phyloP scores from a whole-genome alignment of 2,888 invertebrate species.

The Drosophila nr. medialis region DNA sequence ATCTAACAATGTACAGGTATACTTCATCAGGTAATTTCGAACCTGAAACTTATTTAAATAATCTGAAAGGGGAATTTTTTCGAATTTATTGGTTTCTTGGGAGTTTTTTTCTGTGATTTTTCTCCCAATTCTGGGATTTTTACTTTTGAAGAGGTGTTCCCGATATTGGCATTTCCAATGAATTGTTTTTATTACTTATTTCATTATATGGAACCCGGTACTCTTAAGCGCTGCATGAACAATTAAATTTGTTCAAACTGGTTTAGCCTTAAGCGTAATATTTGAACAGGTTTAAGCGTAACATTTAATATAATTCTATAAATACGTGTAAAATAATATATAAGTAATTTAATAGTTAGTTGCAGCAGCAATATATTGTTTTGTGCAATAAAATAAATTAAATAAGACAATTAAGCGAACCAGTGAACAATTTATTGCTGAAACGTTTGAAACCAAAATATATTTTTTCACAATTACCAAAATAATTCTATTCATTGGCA shows the following conservation, averaged over 20 bases:
- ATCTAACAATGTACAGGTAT: neutral
- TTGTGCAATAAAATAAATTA: neutral
- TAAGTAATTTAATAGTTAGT: neutral
- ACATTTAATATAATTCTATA: too few species aligned
- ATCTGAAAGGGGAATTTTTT: neutral
- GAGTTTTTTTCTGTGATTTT: neutral
- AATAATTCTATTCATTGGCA: neutral
- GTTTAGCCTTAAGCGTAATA: too few species aligned
- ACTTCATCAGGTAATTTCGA: neutral
- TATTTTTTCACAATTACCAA: neutral
- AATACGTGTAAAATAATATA: neutral
- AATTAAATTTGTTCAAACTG: constrained; percentile 9
- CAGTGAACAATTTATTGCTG: neutral
- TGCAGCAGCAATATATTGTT: neutral
- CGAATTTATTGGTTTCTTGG: neutral
- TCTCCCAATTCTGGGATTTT: neutral
- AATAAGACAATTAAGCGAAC: neutral
- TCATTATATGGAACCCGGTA: constrained; percentile 5
- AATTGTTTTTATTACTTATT: constrained; percentile 18
- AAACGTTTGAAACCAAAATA: neutral
- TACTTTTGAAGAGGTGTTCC: constrained; percentile 5
- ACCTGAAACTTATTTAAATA: neutral
- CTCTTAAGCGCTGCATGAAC: constrained; percentile 11
- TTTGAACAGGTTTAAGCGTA: too few species aligned
- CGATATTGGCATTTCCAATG: constrained; percentile 19